Base-by-base conservation (phyloP, 2,888 invertebrate genomes). In the Dasypolia templi region DNA sequence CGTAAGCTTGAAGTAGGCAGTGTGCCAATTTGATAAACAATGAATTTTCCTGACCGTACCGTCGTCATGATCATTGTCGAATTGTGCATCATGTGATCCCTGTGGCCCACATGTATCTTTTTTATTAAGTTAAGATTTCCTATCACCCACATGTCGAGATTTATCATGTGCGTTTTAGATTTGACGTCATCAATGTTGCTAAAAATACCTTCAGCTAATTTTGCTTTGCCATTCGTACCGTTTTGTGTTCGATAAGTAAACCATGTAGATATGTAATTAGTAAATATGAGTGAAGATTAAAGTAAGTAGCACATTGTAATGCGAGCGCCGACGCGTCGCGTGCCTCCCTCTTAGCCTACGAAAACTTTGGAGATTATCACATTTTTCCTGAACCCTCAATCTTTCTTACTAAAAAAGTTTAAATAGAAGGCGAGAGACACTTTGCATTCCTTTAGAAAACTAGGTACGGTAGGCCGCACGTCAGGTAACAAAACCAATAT, bases 221-320 rank as follows among this genome's bases (percentile, higher is more conserved):
- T 39, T n/a, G 11, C 9, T 29, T 12, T 70, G 12, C 11, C 19
- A 22, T 46, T 39, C 22, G 29, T 59, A 29, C 14, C 7, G 12
- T 53, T 56, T 3, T 56, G 29, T n/a, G 19, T 59, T 58, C 42
- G 6, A 66, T 46, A 65, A 62, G 56, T 49, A n/a, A 56, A 61
- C 64, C 51, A 58, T 62, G 44, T 58, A 77, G 55, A 69, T 63
- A 87, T 88, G 89, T 90, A 89, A 92, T 91, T 92, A 91, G 91
- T 89, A 88, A 93, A 93, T 93, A 93, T 93, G 92, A 93, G 89
- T 90, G 87, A 86, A 91, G 92, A 93, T 94, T 93, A 93, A 88
- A 88, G 89, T 89, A 88, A 88, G 75, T 82, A 84, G 90, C 88
- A 49, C 55, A 67, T n/a, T 29, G 89, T 89, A 86, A 89, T 88